Evolutionary conservation across 2,888 invertebrate genomes (phyloP).

Genomic region (Diplolepis rosae): DNA sequence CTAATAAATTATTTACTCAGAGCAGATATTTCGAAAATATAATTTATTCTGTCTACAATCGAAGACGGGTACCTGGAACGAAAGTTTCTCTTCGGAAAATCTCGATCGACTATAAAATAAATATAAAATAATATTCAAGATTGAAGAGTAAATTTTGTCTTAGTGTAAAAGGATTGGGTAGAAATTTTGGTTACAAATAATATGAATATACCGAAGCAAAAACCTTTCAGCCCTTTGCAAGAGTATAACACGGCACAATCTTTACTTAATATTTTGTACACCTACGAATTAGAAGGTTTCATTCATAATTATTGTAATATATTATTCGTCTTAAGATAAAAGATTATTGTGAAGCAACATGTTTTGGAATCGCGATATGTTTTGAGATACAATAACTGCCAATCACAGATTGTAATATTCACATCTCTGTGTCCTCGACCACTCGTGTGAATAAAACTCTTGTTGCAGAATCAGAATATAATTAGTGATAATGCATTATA

Average conservation of each 20-base stretch:
- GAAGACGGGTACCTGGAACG: constrained; percentile 26
- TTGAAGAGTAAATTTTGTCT: constrained; percentile 32
- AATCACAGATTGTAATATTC: constrained; percentile 26
- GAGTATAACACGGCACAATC: constrained; percentile 49
- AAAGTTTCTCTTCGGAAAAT: constrained; percentile 22
- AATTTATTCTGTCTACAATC: constrained; percentile 24
- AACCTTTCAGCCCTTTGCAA: constrained; percentile 51
- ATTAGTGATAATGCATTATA: constrained; percentile 23
- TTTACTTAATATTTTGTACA: constrained; percentile 30
- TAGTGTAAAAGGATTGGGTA: constrained; percentile 30
- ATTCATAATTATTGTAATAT: not conserved
- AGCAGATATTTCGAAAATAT: constrained; percentile 18
- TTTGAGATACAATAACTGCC: constrained; percentile 25
- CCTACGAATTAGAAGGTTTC: constrained; percentile 13
- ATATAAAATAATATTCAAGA: constrained; percentile 31
- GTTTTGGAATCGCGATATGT: constrained; percentile 13
- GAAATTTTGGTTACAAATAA: constrained; percentile 50
- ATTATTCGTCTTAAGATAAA: constrained; percentile 9
- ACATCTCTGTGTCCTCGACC: constrained; percentile 24
- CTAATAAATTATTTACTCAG: constrained; percentile 30
- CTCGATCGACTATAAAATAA: constrained; percentile 38
- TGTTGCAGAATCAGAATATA: constrained; percentile 20
- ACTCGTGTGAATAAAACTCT: constrained; percentile 29
- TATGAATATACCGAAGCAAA: constrained; percentile 37
- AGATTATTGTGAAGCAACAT: constrained; percentile 20